Base-by-base conservation (phyloP, 1,140 invertebrate genomes). In the Vollenhovia emeryi region DNA sequence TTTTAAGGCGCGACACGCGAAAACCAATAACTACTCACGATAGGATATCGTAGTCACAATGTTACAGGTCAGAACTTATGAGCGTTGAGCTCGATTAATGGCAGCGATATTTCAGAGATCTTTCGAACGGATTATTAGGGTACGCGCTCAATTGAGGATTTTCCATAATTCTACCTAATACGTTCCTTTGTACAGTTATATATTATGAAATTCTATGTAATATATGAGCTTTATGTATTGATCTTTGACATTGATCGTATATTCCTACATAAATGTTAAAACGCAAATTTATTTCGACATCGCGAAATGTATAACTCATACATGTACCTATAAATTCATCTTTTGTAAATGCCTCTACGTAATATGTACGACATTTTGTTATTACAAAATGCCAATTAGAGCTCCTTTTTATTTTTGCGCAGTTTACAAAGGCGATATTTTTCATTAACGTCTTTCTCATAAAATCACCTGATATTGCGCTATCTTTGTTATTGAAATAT, bases 81-180 rank as follows among this genome's bases (percentile, higher is more conserved):
- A 50, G 15, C 27, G 13, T 78, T 66, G 21, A 66, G 30, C 43
- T 50, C n/a, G 21, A 66, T 66, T 66, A 48, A 50, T 24, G n/a
- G 8, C 8, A 9, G n/a, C 30, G 2, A 78, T 64, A 52, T 78
- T 66, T 66, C 8, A 62, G 0, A 50, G 15, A 66, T 36, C 9
- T 36, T 24, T 55, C 30, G 30, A 48, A 62, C 40, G 13, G n/a
- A 64, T 78, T 24, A 64, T 78, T 40, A 57, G 2, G 11, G 43
- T 55, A 40, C 18, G 57, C 33, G 57, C 27, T 18, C 11, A 48
- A 74, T 36, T 15, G 15, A 64, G 2, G 11, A 60, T 64, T 78
- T 64, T 21, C 18, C 27, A 11, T 64, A 60, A 50, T 75, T 74
- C 71, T 74, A 36, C 2, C n/a, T 24, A 73, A 13, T n/a, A n/a